A percentile compares a stretch with the other conserved stretches of the same genome.
These are phyloP conservation scores for Tenthredo notha DNA, from an alignment of 2,888 invertebrate species.

Conservation along the genomic window DNA sequence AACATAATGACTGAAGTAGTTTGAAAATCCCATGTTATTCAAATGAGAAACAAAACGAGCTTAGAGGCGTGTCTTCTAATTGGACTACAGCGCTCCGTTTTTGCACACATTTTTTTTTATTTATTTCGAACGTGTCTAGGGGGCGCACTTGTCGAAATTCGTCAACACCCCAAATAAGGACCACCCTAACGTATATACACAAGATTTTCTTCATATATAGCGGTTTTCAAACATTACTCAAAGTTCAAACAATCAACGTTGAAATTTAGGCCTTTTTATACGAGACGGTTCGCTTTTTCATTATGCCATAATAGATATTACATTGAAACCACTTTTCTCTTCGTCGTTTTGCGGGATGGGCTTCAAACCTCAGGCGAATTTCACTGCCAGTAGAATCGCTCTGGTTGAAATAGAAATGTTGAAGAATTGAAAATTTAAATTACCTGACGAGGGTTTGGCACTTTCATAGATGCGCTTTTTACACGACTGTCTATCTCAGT, in stretches of 20 bases:
- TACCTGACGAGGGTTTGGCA: slow-evolving; percentile 33
- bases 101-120: too few relatives aligned
- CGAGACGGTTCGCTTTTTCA: slow-evolving; percentile 5
- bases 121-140: too few relatives aligned
- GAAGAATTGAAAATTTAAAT: not conserved
- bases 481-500: not conserved
- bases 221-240: not conserved
- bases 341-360: not conserved
- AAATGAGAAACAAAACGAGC: too few relatives aligned
- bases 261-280: not conserved
- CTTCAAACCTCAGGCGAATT: not conserved
- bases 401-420: slow-evolving; percentile 11
- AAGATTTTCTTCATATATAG: not conserved
- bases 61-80: too few relatives aligned
- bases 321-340: slow-evolving; percentile 1
- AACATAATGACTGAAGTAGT: too few relatives aligned
- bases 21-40: too few relatives aligned
- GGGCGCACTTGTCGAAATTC: too few relatives aligned
- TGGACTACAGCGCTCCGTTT: too few relatives aligned
- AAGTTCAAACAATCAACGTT: not conserved
- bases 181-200: too few relatives aligned
- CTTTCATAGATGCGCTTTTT: slow-evolving; percentile 5
- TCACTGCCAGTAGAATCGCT: not conserved
- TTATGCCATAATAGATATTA: not conserved
- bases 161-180: too few relatives aligned